Evolutionary conservation across 1,140 invertebrate genomes (phyloP).

Genomic region (Conopomorpha cramerella): DNA sequence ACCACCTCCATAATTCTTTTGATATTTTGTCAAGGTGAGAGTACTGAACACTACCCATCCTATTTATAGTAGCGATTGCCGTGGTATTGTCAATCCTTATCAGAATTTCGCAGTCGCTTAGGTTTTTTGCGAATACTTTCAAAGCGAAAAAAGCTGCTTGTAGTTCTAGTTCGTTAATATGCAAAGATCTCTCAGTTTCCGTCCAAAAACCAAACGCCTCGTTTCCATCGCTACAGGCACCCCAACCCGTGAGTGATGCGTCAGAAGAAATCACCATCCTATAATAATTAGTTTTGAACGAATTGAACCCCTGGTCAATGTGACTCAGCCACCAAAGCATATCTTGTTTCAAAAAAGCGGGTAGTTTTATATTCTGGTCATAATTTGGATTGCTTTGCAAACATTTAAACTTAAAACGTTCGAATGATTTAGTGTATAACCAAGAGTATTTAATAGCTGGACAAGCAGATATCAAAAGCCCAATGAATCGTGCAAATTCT

Average conservation of each 20-base stretch:
- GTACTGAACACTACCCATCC: slow-evolving; percentile 11
- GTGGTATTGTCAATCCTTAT: slow-evolving; percentile 13
- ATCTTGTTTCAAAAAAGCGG: slow-evolving; percentile 1
- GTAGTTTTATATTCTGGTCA: neutral
- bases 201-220: slow-evolving; percentile 1
- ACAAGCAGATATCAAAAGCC: slow-evolving; percentile 2
- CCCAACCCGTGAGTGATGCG: neutral
- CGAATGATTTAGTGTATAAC: slow-evolving; percentile 2
- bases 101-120: slow-evolving; percentile 7
- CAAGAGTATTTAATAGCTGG: slow-evolving; percentile 3
- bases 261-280: slow-evolving; percentile 1
- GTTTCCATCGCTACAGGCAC: neutral
- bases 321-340: slow-evolving; percentile 1
- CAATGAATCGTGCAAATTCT: slow-evolving; percentile 3
- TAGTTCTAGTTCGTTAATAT: slow-evolving; percentile 4
- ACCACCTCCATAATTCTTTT: slow-evolving; percentile 13
- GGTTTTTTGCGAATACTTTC: slow-evolving; percentile 5
- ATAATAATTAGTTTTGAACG: neutral
- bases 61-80: slow-evolving; percentile 12
- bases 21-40: slow-evolving; percentile 4
- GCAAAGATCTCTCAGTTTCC: neutral
- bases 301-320: neutral
- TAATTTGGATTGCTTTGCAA: neutral
- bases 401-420: slow-evolving; percentile 1
- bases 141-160: slow-evolving; percentile 2